Conservation (phyloP, 2,888 invertebrate species). For the Cerastis leucographa region DNA sequence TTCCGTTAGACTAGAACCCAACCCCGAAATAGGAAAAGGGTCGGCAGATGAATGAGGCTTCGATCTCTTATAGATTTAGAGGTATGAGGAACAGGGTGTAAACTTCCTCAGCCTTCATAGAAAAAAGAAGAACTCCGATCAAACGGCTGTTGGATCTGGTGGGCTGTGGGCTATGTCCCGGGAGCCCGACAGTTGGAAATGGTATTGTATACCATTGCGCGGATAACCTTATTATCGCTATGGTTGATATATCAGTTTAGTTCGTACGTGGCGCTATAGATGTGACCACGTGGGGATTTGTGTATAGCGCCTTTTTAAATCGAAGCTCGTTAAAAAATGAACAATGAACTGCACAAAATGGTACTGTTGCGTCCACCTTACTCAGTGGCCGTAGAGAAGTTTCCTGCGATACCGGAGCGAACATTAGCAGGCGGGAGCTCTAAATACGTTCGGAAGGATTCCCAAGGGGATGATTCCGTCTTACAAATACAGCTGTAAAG, state of each 20-base stretch:
- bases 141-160: not conserved
- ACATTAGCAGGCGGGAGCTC: conserved; percentile 56
- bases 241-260: not conserved
- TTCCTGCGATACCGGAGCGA: conserved; percentile 48
- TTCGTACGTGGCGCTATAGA: not conserved
- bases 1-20: not conserved
- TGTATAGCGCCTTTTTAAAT: not conserved
- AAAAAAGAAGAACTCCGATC: not conserved
- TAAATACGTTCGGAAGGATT: conserved; percentile 62
- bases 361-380: conserved; percentile 16
- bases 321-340: not conserved
- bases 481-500: conserved; percentile 22
- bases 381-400: conserved; percentile 27
- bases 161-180: not conserved
- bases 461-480: conserved; percentile 52
- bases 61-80: not conserved
- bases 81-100: not conserved
- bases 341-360: not conserved
- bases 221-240: not conserved
- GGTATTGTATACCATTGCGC: not conserved
- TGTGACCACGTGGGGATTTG: not conserved
- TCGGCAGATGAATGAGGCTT: not conserved
- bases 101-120: not conserved
- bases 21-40: not conserved
- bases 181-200: not conserved